Percentiles rank a stretch among this genome's conserved stretches.
Evolutionary conservation across 2,888 invertebrate species (phyloP).

Genomic region (Netelia virgata): DNA sequence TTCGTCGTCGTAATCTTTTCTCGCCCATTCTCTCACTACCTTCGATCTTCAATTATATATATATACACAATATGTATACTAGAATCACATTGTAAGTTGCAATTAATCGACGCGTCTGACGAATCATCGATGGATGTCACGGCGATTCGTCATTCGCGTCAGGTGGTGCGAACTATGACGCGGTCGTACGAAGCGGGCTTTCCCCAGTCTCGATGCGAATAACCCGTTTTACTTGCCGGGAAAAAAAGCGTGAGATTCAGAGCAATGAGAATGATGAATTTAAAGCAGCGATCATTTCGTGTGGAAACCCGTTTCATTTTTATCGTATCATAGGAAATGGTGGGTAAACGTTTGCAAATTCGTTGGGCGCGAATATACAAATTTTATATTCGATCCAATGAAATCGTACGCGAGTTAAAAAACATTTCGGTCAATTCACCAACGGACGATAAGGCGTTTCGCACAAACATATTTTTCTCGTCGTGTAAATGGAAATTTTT

Average conservation of each 20-base stretch:
- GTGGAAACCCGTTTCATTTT: neutral
- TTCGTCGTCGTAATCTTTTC: slow-evolving; percentile 57
- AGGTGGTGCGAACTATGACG: slow-evolving; percentile 25
- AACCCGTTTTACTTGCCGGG: slow-evolving; percentile 13
- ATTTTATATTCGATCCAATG: too few relatives aligned
- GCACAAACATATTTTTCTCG: neutral
- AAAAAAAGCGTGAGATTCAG: slow-evolving; percentile 8
- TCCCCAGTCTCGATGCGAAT: slow-evolving; percentile 38
- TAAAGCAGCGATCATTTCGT: neutral
- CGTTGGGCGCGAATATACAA: too few relatives aligned
- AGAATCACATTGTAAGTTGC: slow-evolving; percentile 38
- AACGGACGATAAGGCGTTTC: too few relatives aligned
- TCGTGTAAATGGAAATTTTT: neutral
- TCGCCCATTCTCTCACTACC: slow-evolving; percentile 36
- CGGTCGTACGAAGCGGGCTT: slow-evolving; percentile 32
- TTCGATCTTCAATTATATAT: slow-evolving; percentile 29
- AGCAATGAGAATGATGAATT: neutral
- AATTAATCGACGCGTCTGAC: slow-evolving; percentile 52
- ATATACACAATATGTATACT: slow-evolving; percentile 1
- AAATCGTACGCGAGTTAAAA: too few relatives aligned
- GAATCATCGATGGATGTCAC: slow-evolving; percentile 51
- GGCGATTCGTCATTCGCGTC: slow-evolving; percentile 62
- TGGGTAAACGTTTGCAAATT: neutral
- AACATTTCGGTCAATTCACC: too few relatives aligned
- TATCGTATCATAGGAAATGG: neutral